A percentile compares a stretch with the other conserved stretches of the same genome.
These are phyloP conservation scores for Priocnemis perturbator DNA, from an alignment of 2,888 invertebrate species.

Conservation along the genomic window DNA sequence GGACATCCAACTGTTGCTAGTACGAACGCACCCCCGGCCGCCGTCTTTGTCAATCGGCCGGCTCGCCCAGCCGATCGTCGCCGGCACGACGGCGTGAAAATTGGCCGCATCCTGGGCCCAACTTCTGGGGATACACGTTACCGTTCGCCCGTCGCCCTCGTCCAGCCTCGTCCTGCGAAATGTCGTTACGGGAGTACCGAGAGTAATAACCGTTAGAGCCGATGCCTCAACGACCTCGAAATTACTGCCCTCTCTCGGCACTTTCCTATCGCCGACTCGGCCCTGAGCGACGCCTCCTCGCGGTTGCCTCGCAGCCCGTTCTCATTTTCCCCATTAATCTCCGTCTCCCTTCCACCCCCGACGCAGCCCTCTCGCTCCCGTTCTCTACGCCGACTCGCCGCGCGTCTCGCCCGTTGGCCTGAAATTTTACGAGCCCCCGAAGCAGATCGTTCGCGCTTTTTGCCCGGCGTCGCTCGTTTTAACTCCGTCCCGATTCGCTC, in stretches of 20 bases:
- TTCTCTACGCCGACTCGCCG: too few species aligned
- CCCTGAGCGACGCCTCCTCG: conserved; percentile 43
- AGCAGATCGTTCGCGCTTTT: conserved; percentile 40
- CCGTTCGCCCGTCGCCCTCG: conserved; percentile 4
- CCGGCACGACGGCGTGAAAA: too few species aligned
- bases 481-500: conserved; percentile 19
- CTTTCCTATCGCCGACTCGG: conserved; percentile 44
- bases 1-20: too few species aligned
- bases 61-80: too few species aligned
- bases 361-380: conserved; percentile 13
- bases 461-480: conserved; percentile 21
- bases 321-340: conserved; percentile 49
- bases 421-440: conserved; percentile 38
- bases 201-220: conserved; percentile 44
- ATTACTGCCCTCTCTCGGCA: conserved; percentile 31
- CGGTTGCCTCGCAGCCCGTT: conserved; percentile 48
- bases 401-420: background rate
- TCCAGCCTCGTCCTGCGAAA: conserved; percentile 17
- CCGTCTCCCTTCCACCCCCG: background rate
- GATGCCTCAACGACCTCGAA: conserved; percentile 37
- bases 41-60: too few species aligned
- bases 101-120: conserved; percentile 52
- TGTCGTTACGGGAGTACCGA: conserved; percentile 30
- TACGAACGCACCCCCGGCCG: too few species aligned
- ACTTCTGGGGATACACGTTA: conserved; percentile 13